These are phyloP conservation scores for Tiliacea citrago DNA, from an alignment of 2,888 invertebrate species.

Conservation along the genomic window DNA sequence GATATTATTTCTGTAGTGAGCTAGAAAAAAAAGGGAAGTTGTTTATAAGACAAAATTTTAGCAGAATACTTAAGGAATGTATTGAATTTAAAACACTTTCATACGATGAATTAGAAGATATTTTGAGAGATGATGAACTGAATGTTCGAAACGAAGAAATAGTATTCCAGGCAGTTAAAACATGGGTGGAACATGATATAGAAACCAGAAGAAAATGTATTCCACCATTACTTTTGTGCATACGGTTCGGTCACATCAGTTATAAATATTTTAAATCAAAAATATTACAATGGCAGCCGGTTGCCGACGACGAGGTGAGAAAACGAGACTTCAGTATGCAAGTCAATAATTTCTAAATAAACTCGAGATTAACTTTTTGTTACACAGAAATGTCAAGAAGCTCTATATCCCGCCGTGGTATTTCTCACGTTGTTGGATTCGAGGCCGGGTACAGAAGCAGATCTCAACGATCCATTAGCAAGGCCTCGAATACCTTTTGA, in stretches of 20 bases:
- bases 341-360: constrained; percentile 10
- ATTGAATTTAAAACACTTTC: constrained; percentile 92
- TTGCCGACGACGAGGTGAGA: constrained; percentile 88
- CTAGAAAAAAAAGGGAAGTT: constrained; percentile 91
- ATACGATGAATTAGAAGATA: constrained; percentile 91
- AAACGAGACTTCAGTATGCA: constrained; percentile 2
- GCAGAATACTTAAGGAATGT: constrained; percentile 91
- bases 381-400: constrained; percentile 89
- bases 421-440: constrained; percentile 89
- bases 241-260: constrained; percentile 92
- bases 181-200: constrained; percentile 92
- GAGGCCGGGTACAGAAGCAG: constrained; percentile 86
- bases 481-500: constrained; percentile 94
- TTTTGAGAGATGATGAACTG: constrained; percentile 93
- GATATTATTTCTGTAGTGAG: constrained; percentile 93
- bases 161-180: constrained; percentile 93
- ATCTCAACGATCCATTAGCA: constrained; percentile 91
- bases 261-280: constrained; percentile 90
- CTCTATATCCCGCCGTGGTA: constrained; percentile 88
- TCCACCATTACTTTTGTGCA: constrained; percentile 91
- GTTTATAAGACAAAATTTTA: constrained; percentile 91
- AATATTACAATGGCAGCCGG: constrained; percentile 90
- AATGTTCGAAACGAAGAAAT: constrained; percentile 94
- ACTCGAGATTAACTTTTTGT: constrained; percentile 33
- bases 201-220: constrained; percentile 89